These are phyloP conservation scores for Epirrhoe tristata DNA, from an alignment of 2,888 invertebrate genomes.

Conservation along the genomic window DNA sequence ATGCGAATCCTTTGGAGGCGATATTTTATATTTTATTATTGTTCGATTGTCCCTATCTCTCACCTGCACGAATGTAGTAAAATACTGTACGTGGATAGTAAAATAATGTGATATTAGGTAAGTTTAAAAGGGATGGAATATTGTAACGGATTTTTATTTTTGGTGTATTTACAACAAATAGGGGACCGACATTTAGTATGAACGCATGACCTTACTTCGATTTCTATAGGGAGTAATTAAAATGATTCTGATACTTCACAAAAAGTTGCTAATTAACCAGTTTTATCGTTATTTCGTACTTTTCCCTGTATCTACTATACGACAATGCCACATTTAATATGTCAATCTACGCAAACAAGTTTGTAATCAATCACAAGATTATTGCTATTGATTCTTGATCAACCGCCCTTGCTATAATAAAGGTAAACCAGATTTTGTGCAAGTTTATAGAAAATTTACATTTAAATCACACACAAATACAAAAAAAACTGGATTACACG, in stretches of 20 bases:
- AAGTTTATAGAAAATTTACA: constrained; percentile 80
- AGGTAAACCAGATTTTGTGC: constrained; percentile 72
- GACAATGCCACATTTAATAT: constrained; percentile 55
- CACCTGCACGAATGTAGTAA: constrained; percentile 76
- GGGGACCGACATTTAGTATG: constrained; percentile 30
- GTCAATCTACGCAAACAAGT: constrained; percentile 80
- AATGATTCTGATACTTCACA: constrained; percentile 36
- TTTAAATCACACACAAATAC: constrained; percentile 78
- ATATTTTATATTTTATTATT: constrained; percentile 81
- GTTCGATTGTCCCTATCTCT: constrained; percentile 69
- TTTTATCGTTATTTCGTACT: constrained; percentile 33
- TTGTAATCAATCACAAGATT: constrained; percentile 84
- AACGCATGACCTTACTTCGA: constrained; percentile 19
- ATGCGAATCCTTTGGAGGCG: constrained; percentile 84
- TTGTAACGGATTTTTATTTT: constrained; percentile 53
- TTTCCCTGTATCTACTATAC: constrained; percentile 22
- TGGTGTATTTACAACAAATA: constrained; percentile 14
- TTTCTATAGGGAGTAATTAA: constrained; percentile 34
- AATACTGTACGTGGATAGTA: constrained; percentile 55
- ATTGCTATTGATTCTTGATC: constrained; percentile 78
- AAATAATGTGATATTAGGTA: constrained; percentile 56
- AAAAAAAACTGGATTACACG: constrained; percentile 78
- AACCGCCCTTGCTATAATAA: constrained; percentile 69
- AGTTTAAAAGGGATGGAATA: constrained; percentile 46
- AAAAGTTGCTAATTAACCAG: constrained; percentile 44